These are phyloP conservation scores for Crocuta crocuta DNA, from an alignment of 2,113 vertebrate species.

Conservation along the genomic window DNA sequence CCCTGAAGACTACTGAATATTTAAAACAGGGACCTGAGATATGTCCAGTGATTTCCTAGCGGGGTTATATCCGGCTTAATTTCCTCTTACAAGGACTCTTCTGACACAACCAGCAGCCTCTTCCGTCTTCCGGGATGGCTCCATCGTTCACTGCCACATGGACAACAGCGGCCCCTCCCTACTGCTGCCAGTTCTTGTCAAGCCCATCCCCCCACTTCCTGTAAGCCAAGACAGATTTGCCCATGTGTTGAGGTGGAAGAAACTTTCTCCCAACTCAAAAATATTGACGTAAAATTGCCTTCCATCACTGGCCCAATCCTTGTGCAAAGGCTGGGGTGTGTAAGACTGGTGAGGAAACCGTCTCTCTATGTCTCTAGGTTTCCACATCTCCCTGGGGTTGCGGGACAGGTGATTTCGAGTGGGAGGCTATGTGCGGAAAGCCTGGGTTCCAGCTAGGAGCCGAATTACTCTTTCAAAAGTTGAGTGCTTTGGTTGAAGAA, in stretches of 20 bases:
- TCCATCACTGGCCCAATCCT: background rate
- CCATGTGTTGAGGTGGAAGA: background rate
- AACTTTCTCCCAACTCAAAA: background rate
- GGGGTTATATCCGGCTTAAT: conserved; percentile 81
- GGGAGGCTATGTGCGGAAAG: background rate
- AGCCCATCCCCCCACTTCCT: background rate
- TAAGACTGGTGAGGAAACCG: accelerated
- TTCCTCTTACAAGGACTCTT: conserved; percentile 73
- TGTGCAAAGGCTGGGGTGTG: background rate
- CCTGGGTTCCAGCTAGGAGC: background rate
- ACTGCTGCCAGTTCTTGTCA: background rate
- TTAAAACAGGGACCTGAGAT: conserved; percentile 36
- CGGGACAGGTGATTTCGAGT: background rate
- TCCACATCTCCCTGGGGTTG: background rate
- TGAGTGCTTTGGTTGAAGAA: background rate
- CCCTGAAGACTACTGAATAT: conserved; percentile 78
- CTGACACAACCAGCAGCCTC: background rate
- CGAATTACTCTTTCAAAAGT: background rate
- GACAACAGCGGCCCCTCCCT: background rate
- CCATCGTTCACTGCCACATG: background rate
- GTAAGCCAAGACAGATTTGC: background rate
- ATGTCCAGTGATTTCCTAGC: conserved; percentile 65
- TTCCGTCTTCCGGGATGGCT: background rate
- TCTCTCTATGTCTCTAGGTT: background rate
- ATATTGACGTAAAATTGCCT: background rate